Percentiles rank a stretch among this genome's conserved stretches.
phyloP scores from a whole-genome alignment of 2,797 vertebrate species.

The Falco concolor region DNA sequence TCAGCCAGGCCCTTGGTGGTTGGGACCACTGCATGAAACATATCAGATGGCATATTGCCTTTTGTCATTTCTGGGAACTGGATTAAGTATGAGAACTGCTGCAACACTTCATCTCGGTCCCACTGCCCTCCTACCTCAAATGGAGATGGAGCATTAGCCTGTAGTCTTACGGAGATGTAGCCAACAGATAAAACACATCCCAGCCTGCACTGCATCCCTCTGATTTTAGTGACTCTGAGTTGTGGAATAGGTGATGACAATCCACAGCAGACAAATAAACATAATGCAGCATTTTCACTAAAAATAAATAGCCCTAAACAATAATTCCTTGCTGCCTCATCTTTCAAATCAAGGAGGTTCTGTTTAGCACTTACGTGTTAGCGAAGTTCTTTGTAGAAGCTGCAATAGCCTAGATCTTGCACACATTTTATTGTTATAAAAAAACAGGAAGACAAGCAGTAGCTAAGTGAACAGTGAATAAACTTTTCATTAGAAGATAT shows the following conservation, averaged over 20 bases:
- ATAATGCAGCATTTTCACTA: not conserved
- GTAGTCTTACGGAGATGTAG: not conserved
- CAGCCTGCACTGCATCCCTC: not conserved
- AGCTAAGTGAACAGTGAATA: not conserved
- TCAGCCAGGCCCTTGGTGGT: not conserved
- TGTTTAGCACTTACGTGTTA: not conserved
- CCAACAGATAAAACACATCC: not conserved
- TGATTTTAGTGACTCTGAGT: not conserved
- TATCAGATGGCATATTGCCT: not conserved
- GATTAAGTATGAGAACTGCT: not conserved
- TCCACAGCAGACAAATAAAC: not conserved
- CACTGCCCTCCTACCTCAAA: not conserved
- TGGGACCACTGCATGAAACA: not conserved
- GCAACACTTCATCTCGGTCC: not conserved
- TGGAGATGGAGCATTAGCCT: not conserved
- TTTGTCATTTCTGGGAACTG: conserved; percentile 46
- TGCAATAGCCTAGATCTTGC: not conserved
- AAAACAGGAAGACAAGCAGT: not conserved
- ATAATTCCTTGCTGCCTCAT: not conserved
- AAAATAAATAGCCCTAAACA: not conserved
- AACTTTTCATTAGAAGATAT: not conserved
- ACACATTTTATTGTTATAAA: not conserved
- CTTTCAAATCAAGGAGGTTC: not conserved
- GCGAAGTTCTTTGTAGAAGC: not conserved
- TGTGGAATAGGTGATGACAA: not conserved